Evolutionary conservation across 2,888 invertebrate species (phyloP), one percentile per base, ranked within the genome.

Genomic region (Epiblema foenella): DNA sequence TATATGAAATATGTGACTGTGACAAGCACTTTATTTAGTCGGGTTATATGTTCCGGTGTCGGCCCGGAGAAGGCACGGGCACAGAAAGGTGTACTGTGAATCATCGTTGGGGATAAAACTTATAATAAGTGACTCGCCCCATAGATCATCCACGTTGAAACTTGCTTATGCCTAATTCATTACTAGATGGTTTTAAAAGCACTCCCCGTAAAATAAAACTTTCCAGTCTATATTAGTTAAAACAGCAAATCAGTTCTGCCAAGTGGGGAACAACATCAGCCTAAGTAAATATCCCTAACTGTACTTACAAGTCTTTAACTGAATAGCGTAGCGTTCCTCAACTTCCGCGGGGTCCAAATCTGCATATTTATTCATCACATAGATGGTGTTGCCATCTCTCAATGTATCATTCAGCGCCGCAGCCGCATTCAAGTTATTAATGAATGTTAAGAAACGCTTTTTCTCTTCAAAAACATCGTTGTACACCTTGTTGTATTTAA

Each of bases 241-340:
- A 67, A 46, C 12, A 37, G 12, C 46, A 49, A 58, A 59, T 59
- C 51, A 39, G 58, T 51, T 33, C 54, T 18, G 7, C 10, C n/a
- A 37, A 7, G 51, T 49, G 20, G 7, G 51, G 11, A 59, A 59
- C 46, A 56, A 18, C 33, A 63, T 64, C 49, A 57, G 51, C 60
- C 56, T 59, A 59, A 59, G 18, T 52, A 49, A 57, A 57, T 57
- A 57, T 29, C 24, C 56, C 29, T 24, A 65, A 60, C 65, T 59
- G 54, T 66, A 85, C 88, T 85, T 79, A 89, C 90, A 89, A 66
- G 87, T 81, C 70, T 74, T 76, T 1, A 90, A 54, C 17, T 74
- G 74, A 62, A 89, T 59, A 11, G 79, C 87, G 76, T 77, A 89
- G 66, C 74, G 82, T 57, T 84, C 79, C 18, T 82, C 75, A 68